Evolutionary conservation across 2,797 vertebrate species (phyloP), one percentile per base, ranked within the genome.

Genomic region (Orestias chungarensis): DNA sequence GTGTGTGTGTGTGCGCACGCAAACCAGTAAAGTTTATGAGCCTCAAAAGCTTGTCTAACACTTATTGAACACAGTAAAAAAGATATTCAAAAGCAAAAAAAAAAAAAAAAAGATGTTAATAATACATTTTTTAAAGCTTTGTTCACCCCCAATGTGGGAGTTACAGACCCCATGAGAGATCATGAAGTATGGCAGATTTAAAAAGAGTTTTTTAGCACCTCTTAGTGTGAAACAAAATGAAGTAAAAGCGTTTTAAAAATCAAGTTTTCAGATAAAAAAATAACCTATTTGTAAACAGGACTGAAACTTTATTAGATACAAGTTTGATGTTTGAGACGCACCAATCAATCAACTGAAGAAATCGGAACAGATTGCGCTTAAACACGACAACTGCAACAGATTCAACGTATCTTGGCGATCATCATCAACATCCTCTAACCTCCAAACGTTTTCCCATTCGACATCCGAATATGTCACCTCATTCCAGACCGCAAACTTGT

Each of bases 11-110:
- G 82, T 88, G 67, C 79, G 82, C 59, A 54, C 66, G 73, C 59
- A n/a, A 70, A 84, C 66, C 80, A 76, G 71, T 73, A 57, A 74
- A 78, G 66, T 90, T 90, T 81, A 89, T 66, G 74, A 71, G 86
- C 65, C 76, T 78, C 40, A 5, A 82, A 83, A 84, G 84, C 64
- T 66, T 80, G 81, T 78, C 79, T 54, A 78, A 89, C 73, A 80
- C 78, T 79, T 74, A 70, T 66, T 67, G 70, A 86, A 81, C 50
- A 71, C 73, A 75, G 68, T 33, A 69, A 81, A 83, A 87, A 46
- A 81, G 12, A 18, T 66, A 49, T 74, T 80, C 73, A 78, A 14
- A 47, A 75, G 44, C 66, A 64, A 47, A 50, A 73, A 57, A 78
- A 14, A 47, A 75, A 40, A 66, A 64, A 47, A 50, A 73, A 57